Conservation (phyloP, 2,113 vertebrate species). For the Agapornis roseicollis region DNA sequence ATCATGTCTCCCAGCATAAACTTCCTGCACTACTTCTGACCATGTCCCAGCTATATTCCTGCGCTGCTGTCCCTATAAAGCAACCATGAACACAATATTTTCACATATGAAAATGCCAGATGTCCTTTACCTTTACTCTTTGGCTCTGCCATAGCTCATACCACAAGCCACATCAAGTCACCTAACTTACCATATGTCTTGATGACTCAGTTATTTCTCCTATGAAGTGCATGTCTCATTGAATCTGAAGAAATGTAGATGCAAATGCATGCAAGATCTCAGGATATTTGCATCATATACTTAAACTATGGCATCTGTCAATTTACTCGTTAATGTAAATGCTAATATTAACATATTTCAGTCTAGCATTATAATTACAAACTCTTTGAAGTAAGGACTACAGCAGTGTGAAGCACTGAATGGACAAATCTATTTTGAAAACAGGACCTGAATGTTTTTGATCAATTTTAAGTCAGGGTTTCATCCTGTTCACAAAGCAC, state of each 20-base stretch:
- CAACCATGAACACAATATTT: neutral
- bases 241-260: conserved; percentile 54
- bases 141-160: neutral
- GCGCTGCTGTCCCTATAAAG: neutral
- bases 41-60: neutral
- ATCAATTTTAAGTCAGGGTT: conserved; percentile 13
- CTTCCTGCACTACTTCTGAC: neutral
- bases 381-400: conserved; percentile 24
- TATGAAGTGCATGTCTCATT: neutral
- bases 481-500: neutral
- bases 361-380: conserved; percentile 28
- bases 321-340: conserved; percentile 64
- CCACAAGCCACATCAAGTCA: neutral
- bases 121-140: neutral
- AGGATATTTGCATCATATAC: conserved; percentile 62
- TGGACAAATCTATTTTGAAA: neutral
- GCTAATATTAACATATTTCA: conserved; percentile 53
- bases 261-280: conserved; percentile 46
- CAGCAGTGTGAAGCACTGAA: neutral
- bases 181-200: neutral
- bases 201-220: neutral
- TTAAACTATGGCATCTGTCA: conserved; percentile 64
- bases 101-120: neutral
- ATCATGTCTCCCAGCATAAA: neutral
- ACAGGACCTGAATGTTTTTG: neutral